phyloP scores from a whole-genome alignment of 2,888 invertebrate genomes.

The Euproctis similis region DNA sequence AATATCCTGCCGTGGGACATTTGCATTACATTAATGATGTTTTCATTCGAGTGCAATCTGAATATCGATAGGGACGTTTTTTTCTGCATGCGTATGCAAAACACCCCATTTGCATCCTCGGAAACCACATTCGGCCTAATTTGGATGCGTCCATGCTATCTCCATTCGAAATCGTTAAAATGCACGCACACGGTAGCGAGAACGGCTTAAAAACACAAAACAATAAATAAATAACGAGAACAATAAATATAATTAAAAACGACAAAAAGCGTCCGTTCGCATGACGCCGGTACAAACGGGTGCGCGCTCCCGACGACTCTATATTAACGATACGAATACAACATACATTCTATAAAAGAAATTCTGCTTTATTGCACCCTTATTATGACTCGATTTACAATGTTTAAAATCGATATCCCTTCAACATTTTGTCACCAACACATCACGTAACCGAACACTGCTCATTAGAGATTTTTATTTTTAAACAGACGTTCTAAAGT shows the following conservation, averaged over 20 bases:
- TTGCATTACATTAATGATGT: slow-evolving; percentile 62
- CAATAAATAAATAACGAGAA: slow-evolving; percentile 72
- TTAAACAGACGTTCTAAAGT: slow-evolving; percentile 40
- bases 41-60: slow-evolving; percentile 46
- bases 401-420: slow-evolving; percentile 31
- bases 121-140: slow-evolving; percentile 55
- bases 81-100: slow-evolving; percentile 58
- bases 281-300: slow-evolving; percentile 62
- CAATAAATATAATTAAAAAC: slow-evolving; percentile 74
- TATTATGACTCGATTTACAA: slow-evolving; percentile 33
- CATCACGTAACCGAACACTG: slow-evolving; percentile 53
- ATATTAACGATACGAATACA: slow-evolving; percentile 48
- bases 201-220: slow-evolving; percentile 57
- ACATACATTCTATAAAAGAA: slow-evolving; percentile 26
- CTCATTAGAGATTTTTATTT: slow-evolving; percentile 63
- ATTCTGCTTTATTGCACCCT: slow-evolving; percentile 27
- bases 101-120: slow-evolving; percentile 56
- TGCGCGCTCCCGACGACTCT: slow-evolving; percentile 61
- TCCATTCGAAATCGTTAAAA: slow-evolving; percentile 58
- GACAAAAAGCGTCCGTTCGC: slow-evolving; percentile 69
- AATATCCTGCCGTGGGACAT: slow-evolving; percentile 22
- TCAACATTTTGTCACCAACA: slow-evolving; percentile 64
- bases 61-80: slow-evolving; percentile 37
- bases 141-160: slow-evolving; percentile 65
- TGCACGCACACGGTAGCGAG: slow-evolving; percentile 67